Evolutionary conservation across 1,140 invertebrate genomes (phyloP).

Genomic region (Anastrepha obliqua): DNA sequence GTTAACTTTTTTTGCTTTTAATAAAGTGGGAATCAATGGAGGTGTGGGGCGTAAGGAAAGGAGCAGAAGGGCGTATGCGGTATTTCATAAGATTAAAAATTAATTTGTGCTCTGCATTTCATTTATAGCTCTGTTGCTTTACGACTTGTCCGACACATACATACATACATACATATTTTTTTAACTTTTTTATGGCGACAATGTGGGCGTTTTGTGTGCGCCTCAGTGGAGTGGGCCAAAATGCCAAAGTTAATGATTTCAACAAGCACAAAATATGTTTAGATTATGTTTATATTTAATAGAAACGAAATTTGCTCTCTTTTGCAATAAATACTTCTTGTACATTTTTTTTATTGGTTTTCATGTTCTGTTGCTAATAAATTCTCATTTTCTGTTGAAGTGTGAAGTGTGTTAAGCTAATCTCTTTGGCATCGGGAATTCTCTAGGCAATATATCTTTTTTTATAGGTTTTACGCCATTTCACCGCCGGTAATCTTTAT

Average conservation of each 20-base stretch:
- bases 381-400: background rate
- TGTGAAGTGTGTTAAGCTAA: background rate
- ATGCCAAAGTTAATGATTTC: background rate
- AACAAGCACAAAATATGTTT: background rate
- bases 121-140: slow-evolving; percentile 12
- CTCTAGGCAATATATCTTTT: background rate
- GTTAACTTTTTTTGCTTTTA: background rate
- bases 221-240: background rate
- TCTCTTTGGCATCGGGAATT: background rate
- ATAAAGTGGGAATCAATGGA: background rate
- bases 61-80: background rate
- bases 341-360: slow-evolving; percentile 2
- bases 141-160: background rate
- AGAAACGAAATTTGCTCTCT: background rate
- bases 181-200: background rate
- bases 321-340: background rate
- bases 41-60: background rate
- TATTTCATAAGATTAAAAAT: slow-evolving; percentile 32
- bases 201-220: slow-evolving; percentile 11
- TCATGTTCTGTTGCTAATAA: background rate
- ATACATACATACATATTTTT: background rate
- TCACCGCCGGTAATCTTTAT: too few species aligned
- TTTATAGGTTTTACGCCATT: background rate
- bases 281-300: background rate
- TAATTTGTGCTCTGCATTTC: slow-evolving; percentile 5